Percentiles rank a stretch among this genome's conserved stretches.
Conservation (phyloP, 2,888 invertebrate genomes). For the Pedicia rivosa region DNA sequence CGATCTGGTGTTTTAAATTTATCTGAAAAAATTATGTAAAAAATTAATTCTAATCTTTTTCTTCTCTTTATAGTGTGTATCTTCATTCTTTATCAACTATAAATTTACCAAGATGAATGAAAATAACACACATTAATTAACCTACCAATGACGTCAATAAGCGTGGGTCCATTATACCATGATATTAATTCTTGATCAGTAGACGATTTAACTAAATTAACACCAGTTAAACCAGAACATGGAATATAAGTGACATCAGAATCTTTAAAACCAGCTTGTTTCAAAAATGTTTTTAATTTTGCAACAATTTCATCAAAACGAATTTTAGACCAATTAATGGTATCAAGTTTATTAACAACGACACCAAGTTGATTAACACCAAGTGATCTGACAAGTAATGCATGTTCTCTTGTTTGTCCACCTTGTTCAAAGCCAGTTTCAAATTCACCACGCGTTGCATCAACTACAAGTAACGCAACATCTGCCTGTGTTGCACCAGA, state of each 20-base stretch:
- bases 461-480: conserved; percentile 89
- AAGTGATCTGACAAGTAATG: conserved; percentile 63
- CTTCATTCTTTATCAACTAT: no score
- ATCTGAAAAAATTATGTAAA: conserved; percentile 42
- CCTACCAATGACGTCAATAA: conserved; percentile 69
- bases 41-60: no score
- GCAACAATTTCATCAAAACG: conserved; percentile 79
- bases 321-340: conserved; percentile 80
- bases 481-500: conserved; percentile 97
- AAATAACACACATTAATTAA: neutral
- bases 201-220: conserved; percentile 64
- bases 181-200: conserved; percentile 42
- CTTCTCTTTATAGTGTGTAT: no score
- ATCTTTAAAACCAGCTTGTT: conserved; percentile 84
- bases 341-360: conserved; percentile 95
- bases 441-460: conserved; percentile 93
- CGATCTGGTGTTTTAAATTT: conserved; percentile 75
- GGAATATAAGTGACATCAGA: conserved; percentile 79
- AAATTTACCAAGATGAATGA: neutral
- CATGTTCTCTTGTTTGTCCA: conserved; percentile 96
- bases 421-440: conserved; percentile 97
- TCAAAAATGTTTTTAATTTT: conserved; percentile 68
- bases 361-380: conserved; percentile 91
- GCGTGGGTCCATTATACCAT: conserved; percentile 74
- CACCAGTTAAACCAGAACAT: conserved; percentile 91